Evolutionary conservation across 2,113 vertebrate species (phyloP).

Genomic region (Protobothrops flavoviridis): DNA sequence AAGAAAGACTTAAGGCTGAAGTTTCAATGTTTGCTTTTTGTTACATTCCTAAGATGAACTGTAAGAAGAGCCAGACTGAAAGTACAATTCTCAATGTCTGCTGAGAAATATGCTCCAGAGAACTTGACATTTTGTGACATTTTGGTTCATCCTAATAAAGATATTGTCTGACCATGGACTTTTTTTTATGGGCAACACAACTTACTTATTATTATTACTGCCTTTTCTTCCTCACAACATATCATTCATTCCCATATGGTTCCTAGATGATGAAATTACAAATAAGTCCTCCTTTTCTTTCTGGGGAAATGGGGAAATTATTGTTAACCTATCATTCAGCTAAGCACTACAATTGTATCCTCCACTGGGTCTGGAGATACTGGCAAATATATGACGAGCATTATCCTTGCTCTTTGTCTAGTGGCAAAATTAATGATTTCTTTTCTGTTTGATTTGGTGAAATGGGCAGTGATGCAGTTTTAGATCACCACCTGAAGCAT

Average conservation of each 20-base stretch:
- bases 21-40: not conserved
- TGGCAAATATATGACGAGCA: not conserved
- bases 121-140: not conserved
- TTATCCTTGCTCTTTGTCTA: not conserved
- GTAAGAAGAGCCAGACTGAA: not conserved
- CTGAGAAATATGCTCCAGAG: not conserved
- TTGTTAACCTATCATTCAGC: conserved; percentile 1
- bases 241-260: not conserved
- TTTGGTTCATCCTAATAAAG: not conserved
- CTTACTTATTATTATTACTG: not conserved
- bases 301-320: conserved; percentile 1
- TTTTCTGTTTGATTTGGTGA: not conserved
- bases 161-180: not conserved
- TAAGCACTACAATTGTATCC: not conserved
- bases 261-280: not conserved
- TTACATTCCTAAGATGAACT: not conserved
- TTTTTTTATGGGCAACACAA: not conserved
- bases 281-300: conserved; percentile 1
- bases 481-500: not conserved
- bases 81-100: not conserved
- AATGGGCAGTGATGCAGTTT: not conserved
- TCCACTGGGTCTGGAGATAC: conserved; percentile 1
- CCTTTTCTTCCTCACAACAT: not conserved
- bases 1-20: not conserved
- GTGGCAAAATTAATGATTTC: conserved; percentile 1